These are phyloP conservation scores for Sylvicola fuscatus DNA, from an alignment of 2,888 invertebrate genomes.

Conservation along the genomic window DNA sequence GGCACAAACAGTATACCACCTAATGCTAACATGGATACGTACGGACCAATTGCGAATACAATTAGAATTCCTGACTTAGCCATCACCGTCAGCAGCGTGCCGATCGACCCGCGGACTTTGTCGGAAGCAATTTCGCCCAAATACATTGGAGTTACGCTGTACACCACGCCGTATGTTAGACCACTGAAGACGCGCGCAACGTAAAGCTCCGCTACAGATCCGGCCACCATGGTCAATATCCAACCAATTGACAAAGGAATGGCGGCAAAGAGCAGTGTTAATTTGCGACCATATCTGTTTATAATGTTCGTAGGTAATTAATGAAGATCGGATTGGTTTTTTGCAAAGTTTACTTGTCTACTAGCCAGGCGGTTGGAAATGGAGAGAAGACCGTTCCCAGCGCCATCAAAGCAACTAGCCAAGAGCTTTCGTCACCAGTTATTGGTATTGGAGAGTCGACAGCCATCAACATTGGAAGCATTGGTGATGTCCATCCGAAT, in stretches of 20 bases:
- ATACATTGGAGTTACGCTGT: constrained; percentile 40
- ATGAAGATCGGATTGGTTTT: neutral
- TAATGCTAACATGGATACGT: constrained; percentile 30
- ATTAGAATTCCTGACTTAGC: constrained; percentile 37
- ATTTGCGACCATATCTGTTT: constrained; percentile 39
- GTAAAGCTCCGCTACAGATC: constrained; percentile 33
- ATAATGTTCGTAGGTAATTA: neutral
- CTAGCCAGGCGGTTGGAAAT: constrained; percentile 37
- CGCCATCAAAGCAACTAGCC: constrained; percentile 42
- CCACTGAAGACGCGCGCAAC: constrained; percentile 39
- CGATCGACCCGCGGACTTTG: constrained; percentile 36
- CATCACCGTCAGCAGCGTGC: constrained; percentile 36
- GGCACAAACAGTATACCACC: constrained; percentile 34
- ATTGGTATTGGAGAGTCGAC: constrained; percentile 31
- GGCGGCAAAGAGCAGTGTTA: constrained; percentile 35
- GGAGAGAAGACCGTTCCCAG: constrained; percentile 40
- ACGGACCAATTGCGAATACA: constrained; percentile 38
- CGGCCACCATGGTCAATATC: constrained; percentile 37
- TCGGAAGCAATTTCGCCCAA: constrained; percentile 40
- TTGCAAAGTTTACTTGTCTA: constrained; percentile 21
- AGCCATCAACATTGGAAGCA: constrained; percentile 30
- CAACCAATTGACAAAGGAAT: constrained; percentile 40
- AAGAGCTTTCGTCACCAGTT: constrained; percentile 34
- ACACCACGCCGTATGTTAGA: constrained; percentile 37
- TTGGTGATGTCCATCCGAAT: constrained; percentile 39